Evolutionary conservation across 2,888 invertebrate genomes (phyloP), one percentile per base, ranked within the genome.

Genomic region (Drosophila nr. medialis): DNA sequence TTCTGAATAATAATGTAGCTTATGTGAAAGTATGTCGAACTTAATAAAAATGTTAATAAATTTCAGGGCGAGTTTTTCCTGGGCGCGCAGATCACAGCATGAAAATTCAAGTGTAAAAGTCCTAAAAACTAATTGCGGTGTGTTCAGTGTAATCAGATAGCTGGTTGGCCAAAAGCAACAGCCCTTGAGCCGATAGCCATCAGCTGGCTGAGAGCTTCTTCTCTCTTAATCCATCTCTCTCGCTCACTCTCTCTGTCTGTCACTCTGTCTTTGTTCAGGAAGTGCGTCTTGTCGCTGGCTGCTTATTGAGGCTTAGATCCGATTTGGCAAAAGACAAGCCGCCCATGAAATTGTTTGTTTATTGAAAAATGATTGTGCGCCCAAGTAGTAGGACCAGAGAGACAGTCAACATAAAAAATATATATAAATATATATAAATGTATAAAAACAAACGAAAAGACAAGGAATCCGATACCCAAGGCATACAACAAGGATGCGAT

Each of bases 251-350:
- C 15, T 24, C 15, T 24, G 4, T 45, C 13, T 8, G 2, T 4
- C 4, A 2, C 2, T 45, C 24, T 45, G 45, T 8, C 4, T 24
- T 15, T 45, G 15, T 15, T 58, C 66, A 79, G 87, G 86, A 88
- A 88, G 88, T 87, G 86, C 88, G 88, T 83, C 88, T 85, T 89
- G 88, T 89, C 89, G 88, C 86, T 86, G 79, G 56, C 77, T 89
- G 86, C 88, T 89, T 87, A 87, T 87, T 89, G 86, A 85, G 88
- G 90, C 90, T 87, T 87, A 87, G 90, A 86, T 87, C 90, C 86
- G 90, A 89, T 89, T 87, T 89, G 80, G 75, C 83, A 75, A 77
- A 77, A 84, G 89, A 82, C 89, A 86, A 89, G 86, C 85, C 77
- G 87, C 75, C 85, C 87, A 88, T 88, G 90, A 88, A 88, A 88